Evolutionary conservation across 2,113 vertebrate species (phyloP).

Genomic region (Origma solitaria): DNA sequence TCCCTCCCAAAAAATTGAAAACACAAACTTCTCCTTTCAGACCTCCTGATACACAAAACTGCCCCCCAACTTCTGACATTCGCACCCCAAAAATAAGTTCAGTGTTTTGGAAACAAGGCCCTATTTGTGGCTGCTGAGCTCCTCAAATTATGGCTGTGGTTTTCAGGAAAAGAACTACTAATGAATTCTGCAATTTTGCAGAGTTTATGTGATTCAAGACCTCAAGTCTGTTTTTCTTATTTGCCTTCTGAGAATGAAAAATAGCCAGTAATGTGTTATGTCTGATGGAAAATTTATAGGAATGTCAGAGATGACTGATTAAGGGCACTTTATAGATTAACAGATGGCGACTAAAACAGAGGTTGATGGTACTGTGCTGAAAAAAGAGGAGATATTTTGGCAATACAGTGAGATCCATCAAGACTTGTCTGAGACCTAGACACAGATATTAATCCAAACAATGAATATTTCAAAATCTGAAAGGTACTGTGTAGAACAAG

Average conservation of each 20-base stretch:
- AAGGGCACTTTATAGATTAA: constrained; percentile 27
- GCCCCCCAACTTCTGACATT: fast-evolving
- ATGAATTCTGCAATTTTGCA: background rate
- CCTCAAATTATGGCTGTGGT: background rate
- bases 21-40: background rate
- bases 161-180: background rate
- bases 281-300: constrained; percentile 17
- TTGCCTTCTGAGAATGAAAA: constrained; percentile 31
- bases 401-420: background rate
- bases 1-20: fast-evolving
- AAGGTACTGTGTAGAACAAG: background rate
- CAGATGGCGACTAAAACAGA: constrained; percentile 9
- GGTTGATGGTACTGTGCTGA: background rate
- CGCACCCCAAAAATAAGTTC: background rate
- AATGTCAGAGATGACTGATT: constrained; percentile 26
- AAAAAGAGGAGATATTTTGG: constrained; percentile 10
- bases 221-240: background rate
- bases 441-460: background rate
- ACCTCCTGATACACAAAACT: background rate
- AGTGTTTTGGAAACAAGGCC: background rate
- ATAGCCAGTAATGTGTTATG: background rate
- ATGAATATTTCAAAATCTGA: constrained; percentile 30
- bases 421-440: background rate
- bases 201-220: background rate
- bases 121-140: background rate